These are phyloP conservation scores for Noctua pronuba DNA, from an alignment of 2,888 invertebrate species.

Conservation along the genomic window DNA sequence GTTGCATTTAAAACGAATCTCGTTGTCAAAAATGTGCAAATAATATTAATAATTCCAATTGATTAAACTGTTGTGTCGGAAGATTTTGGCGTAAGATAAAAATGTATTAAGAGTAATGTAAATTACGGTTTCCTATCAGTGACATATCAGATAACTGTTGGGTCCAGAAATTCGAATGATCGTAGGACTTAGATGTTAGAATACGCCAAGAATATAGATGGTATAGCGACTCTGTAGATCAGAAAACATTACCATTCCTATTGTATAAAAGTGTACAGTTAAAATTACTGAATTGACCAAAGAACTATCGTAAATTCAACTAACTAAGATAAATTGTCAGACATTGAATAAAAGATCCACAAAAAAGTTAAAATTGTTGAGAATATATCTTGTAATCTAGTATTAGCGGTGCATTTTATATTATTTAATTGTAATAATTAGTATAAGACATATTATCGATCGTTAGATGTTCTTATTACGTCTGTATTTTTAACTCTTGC, in stretches of 20 bases:
- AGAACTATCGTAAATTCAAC: conserved; percentile 31
- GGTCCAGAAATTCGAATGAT: conserved; percentile 64
- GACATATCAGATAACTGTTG: conserved; percentile 67
- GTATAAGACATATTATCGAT: conserved; percentile 68
- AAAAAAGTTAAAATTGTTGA: conserved; percentile 75
- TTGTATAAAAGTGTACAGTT: conserved; percentile 29
- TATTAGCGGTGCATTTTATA: conserved; percentile 87
- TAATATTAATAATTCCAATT: conserved; percentile 3
- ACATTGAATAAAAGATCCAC: conserved; percentile 70
- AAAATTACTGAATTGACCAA: conserved; percentile 45
- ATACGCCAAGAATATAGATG: conserved; percentile 47
- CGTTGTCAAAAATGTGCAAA: conserved; percentile 17
- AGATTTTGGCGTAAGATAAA: conserved; percentile 34
- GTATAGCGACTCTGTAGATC: conserved; percentile 24
- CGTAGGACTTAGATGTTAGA: conserved; percentile 56
- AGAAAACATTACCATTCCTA: conserved; percentile 31
- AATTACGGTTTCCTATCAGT: conserved; percentile 63
- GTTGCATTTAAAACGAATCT: conserved; percentile 33
- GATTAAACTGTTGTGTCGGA: conserved; percentile 4
- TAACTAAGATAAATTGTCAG: conserved; percentile 24
- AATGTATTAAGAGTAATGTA: conserved; percentile 37
- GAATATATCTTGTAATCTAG: conserved; percentile 79
- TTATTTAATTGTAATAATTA: conserved; percentile 66
- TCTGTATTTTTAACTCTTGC: conserved; percentile 72
- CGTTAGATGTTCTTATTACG: conserved; percentile 72